Evolutionary conservation across 2,888 invertebrate genomes (phyloP).

Genomic region (Cheilosia impressa): DNA sequence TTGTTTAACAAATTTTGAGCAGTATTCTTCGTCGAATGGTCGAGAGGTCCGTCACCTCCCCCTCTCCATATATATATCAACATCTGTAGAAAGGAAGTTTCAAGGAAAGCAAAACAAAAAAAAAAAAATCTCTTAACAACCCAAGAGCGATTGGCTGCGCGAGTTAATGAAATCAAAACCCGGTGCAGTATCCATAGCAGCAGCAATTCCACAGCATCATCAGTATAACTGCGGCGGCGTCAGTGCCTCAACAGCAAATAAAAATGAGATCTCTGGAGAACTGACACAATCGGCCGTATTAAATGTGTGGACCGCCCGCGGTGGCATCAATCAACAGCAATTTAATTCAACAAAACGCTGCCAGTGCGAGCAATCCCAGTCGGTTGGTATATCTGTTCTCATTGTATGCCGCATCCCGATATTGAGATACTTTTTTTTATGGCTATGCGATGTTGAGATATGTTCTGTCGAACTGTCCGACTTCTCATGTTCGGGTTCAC

Average conservation of each 20-base stretch:
- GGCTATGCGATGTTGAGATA: conserved; percentile 53
- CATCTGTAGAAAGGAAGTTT: conserved; percentile 28
- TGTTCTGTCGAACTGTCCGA: conserved; percentile 68
- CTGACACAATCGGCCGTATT: conserved; percentile 72
- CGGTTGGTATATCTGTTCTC: conserved; percentile 24
- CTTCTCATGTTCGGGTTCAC: conserved; percentile 48
- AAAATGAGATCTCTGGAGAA: conserved; percentile 69
- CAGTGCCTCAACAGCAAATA: conserved; percentile 45
- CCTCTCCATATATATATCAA: background rate
- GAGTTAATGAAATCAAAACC: conserved; percentile 73
- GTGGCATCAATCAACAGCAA: conserved; percentile 78
- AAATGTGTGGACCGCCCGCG: conserved; percentile 78
- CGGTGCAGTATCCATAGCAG: conserved; percentile 24
- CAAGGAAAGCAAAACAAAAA: conserved; percentile 20
- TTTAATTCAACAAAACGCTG: conserved; percentile 72
- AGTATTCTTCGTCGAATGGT: conserved; percentile 5
- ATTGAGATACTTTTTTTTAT: conserved; percentile 71
- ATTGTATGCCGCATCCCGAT: conserved; percentile 50
- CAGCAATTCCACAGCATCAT: conserved; percentile 61
- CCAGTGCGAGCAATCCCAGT: conserved; percentile 13
- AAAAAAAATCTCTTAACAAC: conserved; percentile 1
- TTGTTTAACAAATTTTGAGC: conserved; percentile 39
- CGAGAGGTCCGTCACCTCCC: too few relatives aligned
- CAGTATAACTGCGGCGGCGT: conserved; percentile 46
- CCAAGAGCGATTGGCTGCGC: conserved; percentile 1